Percentiles rank a stretch among this genome's conserved stretches.
phyloP scores from a whole-genome alignment of 2,888 invertebrate genomes.

The Pristionchus maxplancki region DNA sequence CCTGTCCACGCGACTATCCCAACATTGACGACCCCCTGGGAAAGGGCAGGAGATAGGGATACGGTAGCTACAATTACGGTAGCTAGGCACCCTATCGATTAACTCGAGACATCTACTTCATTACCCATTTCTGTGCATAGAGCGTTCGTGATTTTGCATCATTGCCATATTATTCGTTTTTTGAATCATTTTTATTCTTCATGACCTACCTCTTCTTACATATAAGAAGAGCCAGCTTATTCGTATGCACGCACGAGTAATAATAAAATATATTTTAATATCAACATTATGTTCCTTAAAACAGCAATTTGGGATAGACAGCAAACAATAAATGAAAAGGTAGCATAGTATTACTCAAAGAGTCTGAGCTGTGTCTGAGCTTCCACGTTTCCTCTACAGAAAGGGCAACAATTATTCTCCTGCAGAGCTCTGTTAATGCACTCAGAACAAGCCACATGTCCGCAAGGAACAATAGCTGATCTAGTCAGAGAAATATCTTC shows the following conservation, averaged over 20 bases:
- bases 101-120: constrained; percentile 3
- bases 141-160: constrained; percentile 32
- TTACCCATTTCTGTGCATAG: constrained; percentile 25
- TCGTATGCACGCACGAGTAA: constrained; percentile 38
- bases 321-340: too few species aligned
- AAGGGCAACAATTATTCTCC: background rate
- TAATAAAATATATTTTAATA: constrained; percentile 5
- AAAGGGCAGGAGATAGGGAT: constrained; percentile 34
- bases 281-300: too few species aligned
- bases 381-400: background rate
- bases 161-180: constrained; percentile 19
- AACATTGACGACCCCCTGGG: constrained; percentile 72
- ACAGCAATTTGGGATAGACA: too few species aligned
- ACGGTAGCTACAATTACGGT: background rate
- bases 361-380: too few species aligned
- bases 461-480: background rate
- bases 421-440: background rate
- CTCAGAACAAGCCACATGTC: background rate
- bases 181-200: background rate
- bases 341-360: too few species aligned
- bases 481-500: background rate
- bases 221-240: constrained; percentile 37
- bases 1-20: constrained; percentile 73
- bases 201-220: constrained; percentile 36
- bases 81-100: background rate